phyloP scores from a whole-genome alignment of 2,797 vertebrate species.

The Sphenopsis melanotis region DNA sequence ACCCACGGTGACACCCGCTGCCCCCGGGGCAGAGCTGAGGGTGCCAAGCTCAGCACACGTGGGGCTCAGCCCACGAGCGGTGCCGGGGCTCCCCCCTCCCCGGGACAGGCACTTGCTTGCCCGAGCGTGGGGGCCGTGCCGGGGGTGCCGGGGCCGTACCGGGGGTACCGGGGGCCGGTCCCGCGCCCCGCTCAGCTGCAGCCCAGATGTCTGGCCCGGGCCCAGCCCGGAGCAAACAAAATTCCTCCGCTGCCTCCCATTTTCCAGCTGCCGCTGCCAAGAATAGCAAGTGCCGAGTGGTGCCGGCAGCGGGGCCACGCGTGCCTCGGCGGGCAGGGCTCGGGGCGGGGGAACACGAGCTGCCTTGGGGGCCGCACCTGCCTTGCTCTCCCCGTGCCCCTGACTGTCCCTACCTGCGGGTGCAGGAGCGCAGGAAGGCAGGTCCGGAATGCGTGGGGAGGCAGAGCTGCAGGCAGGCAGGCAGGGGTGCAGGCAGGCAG shows the following conservation, averaged over 20 bases:
- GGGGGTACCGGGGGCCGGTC: background rate
- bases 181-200: constrained; percentile 48
- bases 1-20: background rate
- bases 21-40: background rate
- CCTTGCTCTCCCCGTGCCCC: background rate
- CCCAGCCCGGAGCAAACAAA: constrained; percentile 72
- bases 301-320: constrained; percentile 3
- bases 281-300: constrained; percentile 69
- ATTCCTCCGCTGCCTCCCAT: constrained; percentile 76
- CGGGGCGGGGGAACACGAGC: background rate
- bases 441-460: background rate
- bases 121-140: background rate
- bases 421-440: background rate
- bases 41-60: background rate
- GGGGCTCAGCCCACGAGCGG: background rate
- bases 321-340: background rate
- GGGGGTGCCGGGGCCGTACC: background rate
- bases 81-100: background rate
- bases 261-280: constrained; percentile 73
- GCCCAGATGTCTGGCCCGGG: constrained; percentile 68
- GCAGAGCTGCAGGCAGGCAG: background rate
- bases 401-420: background rate
- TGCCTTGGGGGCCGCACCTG: background rate
- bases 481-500: background rate
- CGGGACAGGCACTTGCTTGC: no score